Conservation (phyloP, 2,797 vertebrate species). For the Catamblyrhynchus diadema region DNA sequence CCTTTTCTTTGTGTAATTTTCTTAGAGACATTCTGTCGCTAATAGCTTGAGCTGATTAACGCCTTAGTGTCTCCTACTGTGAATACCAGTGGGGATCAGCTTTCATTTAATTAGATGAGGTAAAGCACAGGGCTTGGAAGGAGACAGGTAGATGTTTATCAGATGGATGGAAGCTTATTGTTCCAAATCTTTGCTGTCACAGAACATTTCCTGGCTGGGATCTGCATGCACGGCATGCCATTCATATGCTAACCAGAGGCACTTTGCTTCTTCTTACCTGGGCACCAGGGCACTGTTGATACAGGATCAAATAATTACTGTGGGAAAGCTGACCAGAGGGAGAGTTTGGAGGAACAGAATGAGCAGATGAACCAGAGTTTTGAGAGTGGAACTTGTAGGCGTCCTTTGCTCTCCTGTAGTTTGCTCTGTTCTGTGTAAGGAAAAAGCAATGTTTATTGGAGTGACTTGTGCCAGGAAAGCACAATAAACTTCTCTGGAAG, state of each 20-base stretch:
- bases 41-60: conserved; percentile 44
- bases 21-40: not conserved
- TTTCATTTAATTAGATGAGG: conserved; percentile 55
- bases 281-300: not conserved
- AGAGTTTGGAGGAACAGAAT: not conserved
- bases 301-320: not conserved
- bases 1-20: conserved; percentile 1
- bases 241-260: not conserved
- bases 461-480: not conserved
- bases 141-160: conserved; percentile 22
- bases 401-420: not conserved
- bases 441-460: not conserved
- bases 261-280: not conserved
- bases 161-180: not conserved
- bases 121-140: conserved; percentile 12
- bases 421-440: not conserved
- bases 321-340: not conserved
- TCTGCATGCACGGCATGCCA: not conserved
- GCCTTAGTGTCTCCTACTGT: not conserved
- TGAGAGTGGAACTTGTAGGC: not conserved
- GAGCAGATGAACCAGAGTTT: not conserved
- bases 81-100: conserved; percentile 22
- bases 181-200: conserved; percentile 34
- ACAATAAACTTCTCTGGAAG: not conserved
- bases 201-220: not conserved